These are phyloP conservation scores for Protobothrops mucrosquamatus DNA, from an alignment of 2,113 vertebrate species.

Conservation along the genomic window DNA sequence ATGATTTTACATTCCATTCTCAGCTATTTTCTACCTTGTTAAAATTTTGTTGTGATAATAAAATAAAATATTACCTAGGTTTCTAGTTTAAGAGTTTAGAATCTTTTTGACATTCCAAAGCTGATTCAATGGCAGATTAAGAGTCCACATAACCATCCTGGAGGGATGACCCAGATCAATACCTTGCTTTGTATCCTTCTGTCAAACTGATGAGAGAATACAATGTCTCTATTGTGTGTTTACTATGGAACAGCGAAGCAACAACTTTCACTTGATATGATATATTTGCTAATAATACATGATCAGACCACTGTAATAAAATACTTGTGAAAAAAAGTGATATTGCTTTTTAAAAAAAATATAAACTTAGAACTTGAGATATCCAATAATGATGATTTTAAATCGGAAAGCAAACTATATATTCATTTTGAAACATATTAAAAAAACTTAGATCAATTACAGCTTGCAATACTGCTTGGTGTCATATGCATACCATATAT, in stretches of 20 bases:
- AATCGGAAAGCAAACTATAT: not conserved
- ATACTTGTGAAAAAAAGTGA: conserved; percentile 16
- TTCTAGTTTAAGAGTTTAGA: not conserved
- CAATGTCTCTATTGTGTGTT: conserved; percentile 65
- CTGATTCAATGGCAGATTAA: conserved; percentile 59
- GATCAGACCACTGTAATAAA: conserved; percentile 75
- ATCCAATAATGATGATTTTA: not conserved
- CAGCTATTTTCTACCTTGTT: conserved; percentile 32
- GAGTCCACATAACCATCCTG: conserved; percentile 54
- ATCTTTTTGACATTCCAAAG: conserved; percentile 62
- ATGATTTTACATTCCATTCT: not conserved
- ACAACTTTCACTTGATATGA: conserved; percentile 64
- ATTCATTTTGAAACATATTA: not conserved
- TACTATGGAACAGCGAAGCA: conserved; percentile 47
- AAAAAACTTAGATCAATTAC: not conserved
- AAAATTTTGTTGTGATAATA: not conserved
- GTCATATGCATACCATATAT: not conserved
- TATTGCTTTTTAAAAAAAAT: not conserved
- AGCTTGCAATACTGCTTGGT: not conserved
- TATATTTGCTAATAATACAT: conserved; percentile 74
- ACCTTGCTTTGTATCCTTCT: conserved; percentile 70
- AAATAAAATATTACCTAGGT: not conserved
- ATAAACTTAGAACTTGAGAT: not conserved
- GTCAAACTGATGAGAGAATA: conserved; percentile 67
- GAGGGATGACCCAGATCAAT: conserved; percentile 72